Percentiles rank a stretch among this genome's conserved stretches.
These are phyloP conservation scores for Patagioenas fasciata DNA, from an alignment of 2,113 vertebrate genomes.

Conservation along the genomic window DNA sequence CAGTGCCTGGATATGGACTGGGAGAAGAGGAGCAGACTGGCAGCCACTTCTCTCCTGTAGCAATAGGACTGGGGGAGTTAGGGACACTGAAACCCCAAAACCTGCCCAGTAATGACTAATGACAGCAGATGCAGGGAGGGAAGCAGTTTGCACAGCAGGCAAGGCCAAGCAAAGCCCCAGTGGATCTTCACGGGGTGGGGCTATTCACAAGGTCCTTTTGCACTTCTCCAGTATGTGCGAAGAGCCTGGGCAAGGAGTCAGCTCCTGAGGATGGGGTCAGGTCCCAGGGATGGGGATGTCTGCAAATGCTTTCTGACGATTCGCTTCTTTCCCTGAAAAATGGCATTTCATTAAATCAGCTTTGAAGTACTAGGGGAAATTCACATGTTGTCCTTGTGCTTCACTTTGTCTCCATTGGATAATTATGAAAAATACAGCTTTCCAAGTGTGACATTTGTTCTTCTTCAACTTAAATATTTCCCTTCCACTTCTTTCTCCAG, in stretches of 20 bases:
- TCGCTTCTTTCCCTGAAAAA: constrained; percentile 20
- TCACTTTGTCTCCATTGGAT: constrained; percentile 44
- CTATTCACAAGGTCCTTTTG: background rate
- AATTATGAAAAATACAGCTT: constrained; percentile 52
- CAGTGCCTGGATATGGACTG: background rate
- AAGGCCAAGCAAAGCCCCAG: background rate
- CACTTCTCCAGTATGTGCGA: background rate
- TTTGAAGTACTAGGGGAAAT: background rate
- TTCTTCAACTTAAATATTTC: background rate
- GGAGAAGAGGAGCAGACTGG: background rate
- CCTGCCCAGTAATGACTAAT: background rate
- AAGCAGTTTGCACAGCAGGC: background rate
- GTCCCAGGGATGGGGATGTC: background rate
- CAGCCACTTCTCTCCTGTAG: background rate
- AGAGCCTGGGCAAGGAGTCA: accelerated
- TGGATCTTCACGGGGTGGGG: background rate
- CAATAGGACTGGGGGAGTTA: background rate
- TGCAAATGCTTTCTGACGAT: background rate
- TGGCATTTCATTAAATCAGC: constrained; percentile 20
- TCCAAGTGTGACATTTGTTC: background rate
- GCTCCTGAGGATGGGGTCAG: accelerated
- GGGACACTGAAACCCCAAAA: background rate
- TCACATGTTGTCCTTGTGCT: background rate
- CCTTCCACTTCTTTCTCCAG: background rate
- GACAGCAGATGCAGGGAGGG: background rate